A percentile compares a stretch with the other conserved stretches of the same genome.
Evolutionary conservation across 1,140 invertebrate species (phyloP).

Genomic region (Drosophila arizonae): DNA sequence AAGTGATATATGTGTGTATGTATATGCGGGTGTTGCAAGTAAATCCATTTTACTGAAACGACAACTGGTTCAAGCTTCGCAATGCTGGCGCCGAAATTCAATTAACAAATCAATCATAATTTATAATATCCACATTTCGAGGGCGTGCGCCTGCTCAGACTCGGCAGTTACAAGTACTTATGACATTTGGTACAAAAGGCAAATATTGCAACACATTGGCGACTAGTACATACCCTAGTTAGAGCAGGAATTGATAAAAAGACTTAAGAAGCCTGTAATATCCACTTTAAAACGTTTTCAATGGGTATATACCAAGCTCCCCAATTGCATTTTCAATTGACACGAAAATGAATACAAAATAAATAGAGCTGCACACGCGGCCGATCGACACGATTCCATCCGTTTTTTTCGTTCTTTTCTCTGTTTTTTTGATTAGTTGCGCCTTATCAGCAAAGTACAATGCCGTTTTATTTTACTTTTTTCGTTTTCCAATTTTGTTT

Average conservation of each 20-base stretch:
- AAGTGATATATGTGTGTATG: not conserved
- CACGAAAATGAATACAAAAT: not conserved
- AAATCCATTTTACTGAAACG: conserved; percentile 10
- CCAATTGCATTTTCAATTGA: conserved; percentile 31
- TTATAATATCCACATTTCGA: conserved; percentile 68
- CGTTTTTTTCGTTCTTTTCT: conserved; percentile 32
- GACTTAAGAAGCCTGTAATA: not conserved
- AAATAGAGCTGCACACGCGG: conserved; percentile 22
- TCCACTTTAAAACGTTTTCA: not conserved
- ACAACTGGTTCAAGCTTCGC: conserved; percentile 65
- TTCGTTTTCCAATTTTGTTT: conserved; percentile 71
- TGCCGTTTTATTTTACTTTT: conserved; percentile 35
- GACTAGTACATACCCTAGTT: not conserved
- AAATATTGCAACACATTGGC: not conserved
- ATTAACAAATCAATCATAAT: conserved; percentile 81
- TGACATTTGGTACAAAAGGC: conserved; percentile 17
- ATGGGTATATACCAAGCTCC: not conserved
- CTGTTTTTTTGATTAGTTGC: conserved; percentile 5
- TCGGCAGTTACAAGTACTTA: conserved; percentile 30
- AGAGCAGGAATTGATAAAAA: not conserved
- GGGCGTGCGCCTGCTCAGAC: conserved; percentile 14
- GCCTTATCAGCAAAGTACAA: conserved; percentile 53
- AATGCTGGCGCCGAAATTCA: conserved; percentile 62
- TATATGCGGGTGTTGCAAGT: conserved; percentile 33
- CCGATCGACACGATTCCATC: conserved; percentile 36